Evolutionary conservation across 64 coral and sea anemone genomes (phyloP).

Genomic region (Orbicella faveolata): DNA sequence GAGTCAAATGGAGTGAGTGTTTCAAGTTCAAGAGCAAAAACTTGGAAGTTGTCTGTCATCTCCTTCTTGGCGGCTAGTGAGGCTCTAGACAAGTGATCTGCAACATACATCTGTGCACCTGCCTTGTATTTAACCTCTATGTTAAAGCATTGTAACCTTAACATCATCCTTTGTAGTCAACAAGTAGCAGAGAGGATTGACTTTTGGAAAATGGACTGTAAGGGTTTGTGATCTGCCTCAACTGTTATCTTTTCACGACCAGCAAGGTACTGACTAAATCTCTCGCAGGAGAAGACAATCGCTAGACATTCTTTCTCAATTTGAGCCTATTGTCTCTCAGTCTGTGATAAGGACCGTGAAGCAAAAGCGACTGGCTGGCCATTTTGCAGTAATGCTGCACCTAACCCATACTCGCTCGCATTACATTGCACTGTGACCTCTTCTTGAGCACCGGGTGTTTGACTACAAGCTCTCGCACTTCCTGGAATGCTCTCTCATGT

Average conservation of each 20-base stretch:
- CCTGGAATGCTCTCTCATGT: conserved; percentile 37
- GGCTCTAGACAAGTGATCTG: not conserved
- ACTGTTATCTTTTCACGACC: not conserved
- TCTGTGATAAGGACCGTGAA: not conserved
- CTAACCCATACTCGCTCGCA: not conserved
- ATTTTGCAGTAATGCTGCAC: not conserved
- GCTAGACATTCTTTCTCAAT: not conserved
- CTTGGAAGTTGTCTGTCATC: not conserved
- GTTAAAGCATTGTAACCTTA: not conserved
- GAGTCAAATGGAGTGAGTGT: not conserved
- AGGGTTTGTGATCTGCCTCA: not conserved
- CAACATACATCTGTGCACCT: conserved; percentile 40
- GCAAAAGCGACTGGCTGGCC: not conserved
- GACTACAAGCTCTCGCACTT: too few species aligned
- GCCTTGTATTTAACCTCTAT: conserved; percentile 21
- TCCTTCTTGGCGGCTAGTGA: too few species aligned
- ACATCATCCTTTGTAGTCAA: not conserved
- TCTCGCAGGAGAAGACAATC: not conserved
- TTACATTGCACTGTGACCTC: conserved; percentile 45
- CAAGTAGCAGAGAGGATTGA: too few species aligned
- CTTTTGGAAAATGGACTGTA: not conserved
- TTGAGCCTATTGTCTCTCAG: not conserved
- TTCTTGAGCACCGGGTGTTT: conserved; percentile 17
- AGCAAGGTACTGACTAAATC: too few species aligned
- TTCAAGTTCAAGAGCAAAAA: too few species aligned